These are phyloP conservation scores for Cyrtorhinus lividipennis DNA, from an alignment of 1,140 invertebrate species.

Conservation along the genomic window DNA sequence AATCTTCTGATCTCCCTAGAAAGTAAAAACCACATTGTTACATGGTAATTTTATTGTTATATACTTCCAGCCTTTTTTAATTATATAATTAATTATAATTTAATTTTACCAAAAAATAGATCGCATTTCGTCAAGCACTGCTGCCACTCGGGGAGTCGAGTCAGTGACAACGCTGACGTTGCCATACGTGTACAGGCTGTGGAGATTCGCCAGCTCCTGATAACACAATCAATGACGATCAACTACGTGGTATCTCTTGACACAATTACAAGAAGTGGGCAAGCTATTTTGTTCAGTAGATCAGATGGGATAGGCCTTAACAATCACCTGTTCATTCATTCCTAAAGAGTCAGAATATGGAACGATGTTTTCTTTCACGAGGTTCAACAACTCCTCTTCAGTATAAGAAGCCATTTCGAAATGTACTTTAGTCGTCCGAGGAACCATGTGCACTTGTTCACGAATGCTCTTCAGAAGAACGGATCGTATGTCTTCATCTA, in stretches of 20 bases:
- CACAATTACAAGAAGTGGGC: too few species aligned
- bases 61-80: too few species aligned
- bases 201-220: constrained; percentile 60
- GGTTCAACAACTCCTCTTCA: constrained; percentile 48
- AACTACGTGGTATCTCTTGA: too few species aligned
- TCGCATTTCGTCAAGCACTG: constrained; percentile 70
- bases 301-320: too few species aligned
- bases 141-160: constrained; percentile 63
- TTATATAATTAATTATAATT: too few species aligned
- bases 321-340: constrained; percentile 63
- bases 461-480: constrained; percentile 49
- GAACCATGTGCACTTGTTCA: constrained; percentile 46
- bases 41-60: neutral
- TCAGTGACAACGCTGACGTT: constrained; percentile 61
- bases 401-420: constrained; percentile 82
- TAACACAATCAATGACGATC: too few species aligned
- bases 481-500: constrained; percentile 31
- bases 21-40: neutral
- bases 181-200: constrained; percentile 49
- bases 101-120: constrained; percentile 42
- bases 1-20: constrained; percentile 17
- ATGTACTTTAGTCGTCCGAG: constrained; percentile 49
- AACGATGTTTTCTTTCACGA: constrained; percentile 51
- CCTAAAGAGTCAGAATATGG: constrained; percentile 72
- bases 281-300: too few species aligned